Evolutionary conservation across 2,888 invertebrate genomes (phyloP).

Genomic region (Siphlonurus alternatus): DNA sequence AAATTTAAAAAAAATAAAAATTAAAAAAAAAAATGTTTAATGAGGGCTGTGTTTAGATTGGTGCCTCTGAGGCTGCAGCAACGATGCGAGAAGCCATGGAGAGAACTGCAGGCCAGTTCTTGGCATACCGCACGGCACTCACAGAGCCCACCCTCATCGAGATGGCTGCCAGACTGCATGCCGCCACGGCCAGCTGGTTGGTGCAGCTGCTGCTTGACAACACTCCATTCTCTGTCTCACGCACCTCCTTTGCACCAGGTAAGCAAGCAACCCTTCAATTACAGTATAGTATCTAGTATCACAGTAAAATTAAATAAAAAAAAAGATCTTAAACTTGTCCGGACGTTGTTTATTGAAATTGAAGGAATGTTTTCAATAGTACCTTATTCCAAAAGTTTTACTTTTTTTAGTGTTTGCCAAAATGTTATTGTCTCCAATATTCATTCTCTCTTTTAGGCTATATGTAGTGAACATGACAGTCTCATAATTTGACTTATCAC

Average conservation of each 20-base stretch:
- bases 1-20: background rate
- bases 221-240: slow-evolving; percentile 15
- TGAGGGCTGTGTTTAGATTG: background rate
- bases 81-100: background rate
- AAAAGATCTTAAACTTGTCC: no score
- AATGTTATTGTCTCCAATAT: no score
- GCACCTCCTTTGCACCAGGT: background rate
- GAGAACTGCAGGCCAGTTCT: background rate
- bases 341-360: no score
- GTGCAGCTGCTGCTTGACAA: slow-evolving; percentile 55
- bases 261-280: no score
- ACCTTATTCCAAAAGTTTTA: no score
- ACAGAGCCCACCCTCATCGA: slow-evolving; percentile 55
- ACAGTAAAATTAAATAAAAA: no score
- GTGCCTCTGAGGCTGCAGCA: background rate
- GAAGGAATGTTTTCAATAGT: no score
- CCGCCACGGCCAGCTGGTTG: slow-evolving; percentile 71
- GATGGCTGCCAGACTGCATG: slow-evolving; percentile 55
- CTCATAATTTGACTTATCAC: no score
- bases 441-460: no score
- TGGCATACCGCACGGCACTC: slow-evolving; percentile 38
- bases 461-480: no score
- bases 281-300: no score
- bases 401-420: no score
- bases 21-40: background rate